These are phyloP conservation scores for Eupeodes corollae DNA, from an alignment of 1,140 invertebrate species.

Conservation along the genomic window DNA sequence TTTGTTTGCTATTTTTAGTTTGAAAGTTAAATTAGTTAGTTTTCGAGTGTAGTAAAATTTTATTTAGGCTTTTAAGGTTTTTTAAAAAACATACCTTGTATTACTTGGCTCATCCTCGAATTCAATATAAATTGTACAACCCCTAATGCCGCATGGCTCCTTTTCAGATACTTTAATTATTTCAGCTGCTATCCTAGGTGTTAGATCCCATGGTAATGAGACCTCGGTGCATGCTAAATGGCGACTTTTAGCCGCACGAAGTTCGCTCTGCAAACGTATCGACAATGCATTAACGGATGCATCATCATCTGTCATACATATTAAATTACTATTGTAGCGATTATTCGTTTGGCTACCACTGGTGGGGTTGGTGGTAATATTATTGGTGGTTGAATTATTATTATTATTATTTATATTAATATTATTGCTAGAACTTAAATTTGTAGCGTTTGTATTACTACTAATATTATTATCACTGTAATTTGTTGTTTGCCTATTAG, in stretches of 20 bases:
- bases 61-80: not conserved
- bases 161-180: constrained; percentile 66
- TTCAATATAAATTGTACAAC: constrained; percentile 63
- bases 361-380: constrained; percentile 20
- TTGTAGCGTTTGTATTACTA: not conserved
- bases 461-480: not conserved
- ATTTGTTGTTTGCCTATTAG: constrained; percentile 18
- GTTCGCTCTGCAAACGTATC: constrained; percentile 57
- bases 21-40: not conserved
- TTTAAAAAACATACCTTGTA: constrained; percentile 39
- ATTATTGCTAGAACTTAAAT: constrained; percentile 6
- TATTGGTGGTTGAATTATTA: not conserved
- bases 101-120: constrained; percentile 55
- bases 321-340: too few relatives aligned
- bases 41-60: too few relatives aligned
- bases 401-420: not conserved
- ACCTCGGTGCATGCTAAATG: constrained; percentile 70
- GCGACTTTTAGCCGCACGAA: constrained; percentile 63
- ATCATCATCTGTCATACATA: constrained; percentile 12
- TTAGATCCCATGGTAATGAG: constrained; percentile 63
- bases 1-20: not conserved
- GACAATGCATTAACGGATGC: constrained; percentile 45
- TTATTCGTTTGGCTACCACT: constrained; percentile 19
- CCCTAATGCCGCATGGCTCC: constrained; percentile 72
- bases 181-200: constrained; percentile 60